Percentiles rank a stretch among this genome's conserved stretches.
Evolutionary conservation across 2,113 vertebrate genomes (phyloP).

Genomic region (Hydrolagus affinis): DNA sequence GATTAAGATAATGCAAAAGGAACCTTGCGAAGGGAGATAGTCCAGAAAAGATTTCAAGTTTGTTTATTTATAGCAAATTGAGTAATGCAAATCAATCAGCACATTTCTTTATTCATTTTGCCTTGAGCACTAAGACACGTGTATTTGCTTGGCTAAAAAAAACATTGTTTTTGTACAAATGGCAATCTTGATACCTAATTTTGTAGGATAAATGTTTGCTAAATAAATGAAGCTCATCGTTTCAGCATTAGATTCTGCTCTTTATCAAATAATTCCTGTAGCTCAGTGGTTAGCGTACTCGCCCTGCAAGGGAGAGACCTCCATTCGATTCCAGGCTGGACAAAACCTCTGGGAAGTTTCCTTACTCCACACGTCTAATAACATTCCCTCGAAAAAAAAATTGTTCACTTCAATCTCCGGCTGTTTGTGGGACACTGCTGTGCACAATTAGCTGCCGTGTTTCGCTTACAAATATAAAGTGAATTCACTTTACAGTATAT

Average conservation of each 20-base stretch:
- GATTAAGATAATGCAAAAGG: slow-evolving; percentile 15
- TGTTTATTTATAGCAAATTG: slow-evolving; percentile 8
- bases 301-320: no score
- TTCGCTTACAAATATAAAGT: no score
- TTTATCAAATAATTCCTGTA: not conserved
- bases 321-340: no score
- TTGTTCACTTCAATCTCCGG: no score
- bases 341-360: no score
- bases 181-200: not conserved
- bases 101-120: slow-evolving; percentile 11
- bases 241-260: not conserved
- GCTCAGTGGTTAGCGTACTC: no score
- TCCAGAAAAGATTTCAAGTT: not conserved
- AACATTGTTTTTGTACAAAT: not conserved
- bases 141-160: not conserved
- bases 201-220: not conserved
- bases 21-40: not conserved
- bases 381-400: no score
- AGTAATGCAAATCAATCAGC: not conserved
- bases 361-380: no score
- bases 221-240: not conserved
- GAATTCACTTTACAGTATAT: no score
- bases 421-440: no score
- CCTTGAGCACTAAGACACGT: not conserved
- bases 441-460: no score